phyloP scores from a whole-genome alignment of 1,140 invertebrate species.

The Drosophila carrolli region DNA sequence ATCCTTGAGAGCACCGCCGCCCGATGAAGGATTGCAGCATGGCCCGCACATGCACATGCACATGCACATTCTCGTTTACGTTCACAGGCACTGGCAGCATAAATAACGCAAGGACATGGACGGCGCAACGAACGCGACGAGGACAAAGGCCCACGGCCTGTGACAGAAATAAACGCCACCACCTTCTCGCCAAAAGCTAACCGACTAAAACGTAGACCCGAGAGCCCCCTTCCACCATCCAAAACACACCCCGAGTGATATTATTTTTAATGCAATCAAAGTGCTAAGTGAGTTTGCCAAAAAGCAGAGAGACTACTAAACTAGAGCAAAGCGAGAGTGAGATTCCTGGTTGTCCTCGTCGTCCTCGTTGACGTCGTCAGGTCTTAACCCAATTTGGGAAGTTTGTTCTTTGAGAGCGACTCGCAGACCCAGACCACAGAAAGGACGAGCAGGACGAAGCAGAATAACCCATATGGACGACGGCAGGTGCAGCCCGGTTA shows the following conservation, averaged over 20 bases:
- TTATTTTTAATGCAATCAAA: conserved; percentile 76
- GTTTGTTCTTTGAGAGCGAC: conserved; percentile 57
- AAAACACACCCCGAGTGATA: conserved; percentile 38
- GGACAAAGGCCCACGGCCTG: conserved; percentile 57
- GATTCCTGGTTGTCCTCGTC: conserved; percentile 6
- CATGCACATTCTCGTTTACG: conserved; percentile 8
- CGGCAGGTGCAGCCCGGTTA: conserved; percentile 25
- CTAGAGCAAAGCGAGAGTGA: conserved; percentile 11
- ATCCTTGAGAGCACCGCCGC: conserved; percentile 44
- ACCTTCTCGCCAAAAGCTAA: conserved; percentile 44
- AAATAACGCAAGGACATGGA: conserved; percentile 80
- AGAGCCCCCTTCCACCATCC: background rate
- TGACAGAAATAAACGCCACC: conserved; percentile 56
- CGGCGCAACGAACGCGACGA: conserved; percentile 69
- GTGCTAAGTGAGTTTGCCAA: conserved; percentile 70
- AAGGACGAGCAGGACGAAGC: background rate
- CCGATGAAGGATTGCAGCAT: conserved; percentile 61
- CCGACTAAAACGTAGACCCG: conserved; percentile 45
- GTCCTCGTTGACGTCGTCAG: background rate
- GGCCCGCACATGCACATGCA: conserved; percentile 39
- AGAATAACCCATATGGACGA: conserved; percentile 55
- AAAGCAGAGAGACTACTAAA: conserved; percentile 39
- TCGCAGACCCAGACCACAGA: conserved; percentile 4
- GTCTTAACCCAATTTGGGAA: conserved; percentile 73
- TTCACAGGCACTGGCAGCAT: conserved; percentile 43